Conservation (phyloP, 2,113 vertebrate species). For the Eurystomus gularis region DNA sequence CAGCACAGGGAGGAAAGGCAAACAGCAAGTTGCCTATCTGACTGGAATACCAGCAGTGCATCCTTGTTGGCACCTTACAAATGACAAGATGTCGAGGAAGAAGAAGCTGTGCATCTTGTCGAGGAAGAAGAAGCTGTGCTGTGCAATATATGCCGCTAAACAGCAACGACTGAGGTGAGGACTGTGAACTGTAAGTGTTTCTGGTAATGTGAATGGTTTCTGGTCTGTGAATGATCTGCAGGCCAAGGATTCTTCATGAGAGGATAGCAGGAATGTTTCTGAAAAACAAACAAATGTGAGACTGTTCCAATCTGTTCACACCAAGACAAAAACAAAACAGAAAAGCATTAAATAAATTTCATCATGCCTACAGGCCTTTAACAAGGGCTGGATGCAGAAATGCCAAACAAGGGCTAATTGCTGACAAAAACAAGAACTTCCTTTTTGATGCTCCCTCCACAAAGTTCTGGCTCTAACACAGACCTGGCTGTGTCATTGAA, state of each 20-base stretch:
- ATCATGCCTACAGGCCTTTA: not conserved
- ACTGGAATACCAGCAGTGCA: not conserved
- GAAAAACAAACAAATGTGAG: not conserved
- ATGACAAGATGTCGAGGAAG: not conserved
- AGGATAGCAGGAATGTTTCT: not conserved
- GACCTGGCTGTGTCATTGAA: not conserved
- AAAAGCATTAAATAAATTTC: not conserved
- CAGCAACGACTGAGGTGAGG: not conserved
- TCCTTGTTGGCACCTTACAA: not conserved
- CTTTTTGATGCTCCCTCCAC: not conserved
- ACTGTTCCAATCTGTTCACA: slow-evolving; percentile 2
- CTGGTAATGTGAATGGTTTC: no score
- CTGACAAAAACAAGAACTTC: not conserved
- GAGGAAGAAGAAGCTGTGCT: not conserved
- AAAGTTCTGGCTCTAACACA: not conserved
- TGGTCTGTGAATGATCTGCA: not conserved
- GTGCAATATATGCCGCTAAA: not conserved
- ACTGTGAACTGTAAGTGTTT: not conserved
- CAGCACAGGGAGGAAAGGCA: not conserved
- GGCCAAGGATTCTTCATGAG: not conserved
- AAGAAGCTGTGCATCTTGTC: not conserved
- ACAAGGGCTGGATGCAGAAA: not conserved
- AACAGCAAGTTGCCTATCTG: not conserved
- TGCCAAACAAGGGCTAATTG: not conserved
- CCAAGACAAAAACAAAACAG: not conserved